Conservation (phyloP, 2,797 vertebrate species). For the Epinephelus malabaricus region DNA sequence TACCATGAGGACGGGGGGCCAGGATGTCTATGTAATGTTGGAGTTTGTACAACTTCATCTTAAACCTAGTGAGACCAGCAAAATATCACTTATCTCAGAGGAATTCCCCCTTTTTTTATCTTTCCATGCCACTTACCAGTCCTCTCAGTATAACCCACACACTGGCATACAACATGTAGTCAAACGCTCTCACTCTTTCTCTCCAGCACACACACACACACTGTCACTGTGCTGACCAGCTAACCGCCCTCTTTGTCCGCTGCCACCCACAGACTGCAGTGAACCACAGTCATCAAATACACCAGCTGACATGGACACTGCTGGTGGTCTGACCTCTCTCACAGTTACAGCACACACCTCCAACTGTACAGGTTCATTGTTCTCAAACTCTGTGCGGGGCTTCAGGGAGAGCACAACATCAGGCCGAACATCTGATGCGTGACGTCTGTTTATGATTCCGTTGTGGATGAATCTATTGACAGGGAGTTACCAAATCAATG, state of each 20-base stretch:
- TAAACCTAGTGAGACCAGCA: background rate
- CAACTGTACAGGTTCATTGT: background rate
- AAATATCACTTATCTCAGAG: background rate
- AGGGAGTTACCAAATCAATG: conserved; percentile 27
- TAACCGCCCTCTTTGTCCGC: conserved; percentile 22
- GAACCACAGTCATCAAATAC: conserved; percentile 36
- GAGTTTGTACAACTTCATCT: background rate
- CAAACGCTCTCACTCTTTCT: conserved; percentile 3
- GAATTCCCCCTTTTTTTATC: background rate
- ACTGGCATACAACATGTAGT: background rate
- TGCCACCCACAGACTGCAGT: conserved; percentile 18
- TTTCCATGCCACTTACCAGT: background rate
- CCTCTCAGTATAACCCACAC: background rate
- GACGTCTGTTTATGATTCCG: conserved; percentile 16
- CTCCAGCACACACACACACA: conserved; percentile 14
- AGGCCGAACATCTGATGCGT: conserved; percentile 38
- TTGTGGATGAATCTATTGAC: conserved; percentile 27
- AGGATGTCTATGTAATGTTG: background rate
- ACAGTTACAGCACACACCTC: conserved; percentile 22
- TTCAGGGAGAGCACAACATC: conserved; percentile 6
- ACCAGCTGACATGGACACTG: conserved; percentile 24
- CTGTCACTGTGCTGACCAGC: conserved; percentile 16
- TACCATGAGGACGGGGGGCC: background rate
- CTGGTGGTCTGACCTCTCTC: conserved; percentile 28
- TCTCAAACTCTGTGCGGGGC: background rate